Evolutionary conservation across 2,113 vertebrate genomes (phyloP).

Genomic region (Alces alces): DNA sequence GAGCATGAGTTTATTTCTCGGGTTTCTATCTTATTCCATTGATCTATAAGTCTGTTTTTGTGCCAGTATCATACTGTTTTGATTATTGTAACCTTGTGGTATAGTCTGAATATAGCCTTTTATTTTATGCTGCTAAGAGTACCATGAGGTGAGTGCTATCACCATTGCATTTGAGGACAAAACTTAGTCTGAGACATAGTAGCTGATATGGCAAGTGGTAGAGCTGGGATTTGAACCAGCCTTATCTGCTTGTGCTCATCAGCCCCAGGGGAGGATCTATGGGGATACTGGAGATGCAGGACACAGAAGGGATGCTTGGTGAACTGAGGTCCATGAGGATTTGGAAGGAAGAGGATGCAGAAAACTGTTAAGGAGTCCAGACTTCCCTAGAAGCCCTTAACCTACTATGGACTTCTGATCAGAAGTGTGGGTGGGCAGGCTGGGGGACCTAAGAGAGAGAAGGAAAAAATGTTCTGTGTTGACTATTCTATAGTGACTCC

Average conservation of each 20-base stretch:
- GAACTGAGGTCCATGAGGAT: not conserved
- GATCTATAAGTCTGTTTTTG: not conserved
- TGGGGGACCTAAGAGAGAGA: not conserved
- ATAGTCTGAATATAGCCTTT: not conserved
- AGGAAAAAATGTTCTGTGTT: not conserved
- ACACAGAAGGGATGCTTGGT: not conserved
- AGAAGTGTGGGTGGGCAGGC: not conserved
- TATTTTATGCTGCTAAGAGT: not conserved
- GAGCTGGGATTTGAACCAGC: not conserved
- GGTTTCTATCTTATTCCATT: not conserved
- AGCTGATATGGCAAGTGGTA: not conserved
- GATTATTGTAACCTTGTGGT: not conserved
- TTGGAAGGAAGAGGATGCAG: not conserved
- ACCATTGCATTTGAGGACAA: not conserved
- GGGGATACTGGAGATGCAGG: fast-evolving
- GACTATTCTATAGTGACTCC: not conserved
- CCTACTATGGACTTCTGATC: not conserved
- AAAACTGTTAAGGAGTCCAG: not conserved
- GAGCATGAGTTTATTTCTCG: not conserved
- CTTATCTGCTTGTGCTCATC: not conserved
- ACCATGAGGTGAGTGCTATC: not conserved
- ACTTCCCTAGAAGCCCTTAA: not conserved
- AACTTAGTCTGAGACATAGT: not conserved
- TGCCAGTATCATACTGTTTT: not conserved
- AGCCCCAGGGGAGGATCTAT: not conserved